phyloP scores from a whole-genome alignment of 1,140 invertebrate species.

The Papilio helenus region DNA sequence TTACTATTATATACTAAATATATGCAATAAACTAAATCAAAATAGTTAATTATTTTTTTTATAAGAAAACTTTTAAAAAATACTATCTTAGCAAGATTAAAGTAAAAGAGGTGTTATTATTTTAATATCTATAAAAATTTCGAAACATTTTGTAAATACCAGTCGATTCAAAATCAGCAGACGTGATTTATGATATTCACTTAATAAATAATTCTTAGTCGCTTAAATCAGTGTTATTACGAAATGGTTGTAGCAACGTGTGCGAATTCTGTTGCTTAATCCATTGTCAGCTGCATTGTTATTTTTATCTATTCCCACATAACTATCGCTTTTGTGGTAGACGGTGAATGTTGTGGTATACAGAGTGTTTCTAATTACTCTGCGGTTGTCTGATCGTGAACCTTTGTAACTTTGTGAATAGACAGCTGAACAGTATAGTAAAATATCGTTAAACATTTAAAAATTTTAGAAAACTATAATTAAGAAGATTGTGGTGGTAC shows the following conservation, averaged over 20 bases:
- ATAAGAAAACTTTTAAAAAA: too few species aligned
- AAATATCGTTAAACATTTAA: neutral
- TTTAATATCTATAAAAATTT: neutral
- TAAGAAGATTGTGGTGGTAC: too few species aligned
- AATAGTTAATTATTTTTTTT: too few species aligned
- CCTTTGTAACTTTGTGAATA: neutral
- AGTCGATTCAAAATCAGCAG: neutral
- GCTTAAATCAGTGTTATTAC: conserved; percentile 21
- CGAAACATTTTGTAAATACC: neutral
- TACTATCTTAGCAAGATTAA: too few species aligned
- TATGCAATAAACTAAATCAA: too few species aligned
- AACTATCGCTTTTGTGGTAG: conserved; percentile 34
- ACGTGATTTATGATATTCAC: conserved; percentile 30
- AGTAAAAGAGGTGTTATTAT: neutral
- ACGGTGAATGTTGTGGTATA: conserved; percentile 32
- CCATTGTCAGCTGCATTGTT: conserved; percentile 30
- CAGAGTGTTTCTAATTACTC: conserved; percentile 27
- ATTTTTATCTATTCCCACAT: conserved; percentile 37
- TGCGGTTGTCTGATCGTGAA: neutral
- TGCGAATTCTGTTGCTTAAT: conserved; percentile 34
- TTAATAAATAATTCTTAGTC: conserved; percentile 20
- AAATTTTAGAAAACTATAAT: neutral
- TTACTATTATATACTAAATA: too few species aligned
- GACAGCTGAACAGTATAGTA: neutral
- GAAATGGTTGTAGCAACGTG: conserved; percentile 25